Conservation (phyloP, 2,797 vertebrate species). For the Hozukius guyotensis region DNA sequence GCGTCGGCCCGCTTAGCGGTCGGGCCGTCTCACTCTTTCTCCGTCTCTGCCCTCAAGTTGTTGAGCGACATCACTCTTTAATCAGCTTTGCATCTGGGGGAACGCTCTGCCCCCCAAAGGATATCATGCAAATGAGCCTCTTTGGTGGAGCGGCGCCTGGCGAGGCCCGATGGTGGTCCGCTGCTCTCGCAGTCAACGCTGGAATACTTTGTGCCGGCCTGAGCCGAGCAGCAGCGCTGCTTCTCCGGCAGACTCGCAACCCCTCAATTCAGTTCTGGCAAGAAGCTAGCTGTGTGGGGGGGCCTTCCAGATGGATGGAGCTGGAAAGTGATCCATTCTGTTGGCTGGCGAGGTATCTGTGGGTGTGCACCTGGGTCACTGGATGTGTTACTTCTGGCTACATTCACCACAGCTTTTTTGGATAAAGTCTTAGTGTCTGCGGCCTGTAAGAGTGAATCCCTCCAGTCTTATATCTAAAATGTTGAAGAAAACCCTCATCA, state of each 20-base stretch:
- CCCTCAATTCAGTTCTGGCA: conserved; percentile 9
- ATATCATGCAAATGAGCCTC: conserved; percentile 69
- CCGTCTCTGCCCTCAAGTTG: conserved; percentile 55
- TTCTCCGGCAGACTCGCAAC: conserved; percentile 16
- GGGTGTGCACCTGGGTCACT: conserved; percentile 17
- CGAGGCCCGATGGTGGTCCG: conserved; percentile 36
- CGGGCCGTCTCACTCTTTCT: conserved; percentile 45
- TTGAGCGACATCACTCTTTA: conserved; percentile 67
- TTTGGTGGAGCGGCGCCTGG: conserved; percentile 7
- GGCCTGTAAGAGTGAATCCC: not conserved
- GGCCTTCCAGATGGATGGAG: conserved; percentile 36
- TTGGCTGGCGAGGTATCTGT: conserved; percentile 19
- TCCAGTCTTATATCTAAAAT: not conserved
- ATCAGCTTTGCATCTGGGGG: conserved; percentile 71
- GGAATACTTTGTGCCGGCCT: conserved; percentile 1
- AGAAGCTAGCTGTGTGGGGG: not conserved
- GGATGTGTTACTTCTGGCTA: not conserved
- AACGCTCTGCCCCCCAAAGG: conserved; percentile 46
- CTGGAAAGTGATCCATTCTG: conserved; percentile 15
- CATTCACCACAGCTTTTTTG: not conserved
- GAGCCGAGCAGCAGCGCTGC: not conserved
- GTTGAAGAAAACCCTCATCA: not conserved
- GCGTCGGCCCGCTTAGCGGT: conserved; percentile 46
- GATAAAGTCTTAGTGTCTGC: not conserved
- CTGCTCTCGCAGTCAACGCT: not conserved